phyloP scores from a whole-genome alignment of 1,140 invertebrate species.

The Maniola jurtina region DNA sequence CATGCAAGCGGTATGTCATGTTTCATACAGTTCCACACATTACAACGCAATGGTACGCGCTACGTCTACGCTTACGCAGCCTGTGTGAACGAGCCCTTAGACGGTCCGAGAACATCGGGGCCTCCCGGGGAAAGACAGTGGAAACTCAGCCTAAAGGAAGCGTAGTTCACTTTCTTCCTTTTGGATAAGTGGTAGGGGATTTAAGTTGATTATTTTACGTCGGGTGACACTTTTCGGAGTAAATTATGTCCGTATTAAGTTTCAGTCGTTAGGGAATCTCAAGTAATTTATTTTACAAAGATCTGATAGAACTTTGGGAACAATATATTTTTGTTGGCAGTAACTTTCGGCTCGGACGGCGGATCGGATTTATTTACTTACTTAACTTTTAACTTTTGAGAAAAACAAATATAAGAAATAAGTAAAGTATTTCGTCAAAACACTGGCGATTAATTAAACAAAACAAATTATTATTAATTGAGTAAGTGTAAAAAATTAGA shows the following conservation, averaged over 20 bases:
- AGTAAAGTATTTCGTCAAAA: no score
- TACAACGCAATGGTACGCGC: no score
- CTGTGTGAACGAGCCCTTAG: no score
- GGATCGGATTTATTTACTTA: not conserved
- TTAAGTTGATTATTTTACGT: conserved; percentile 6
- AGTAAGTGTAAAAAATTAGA: no score
- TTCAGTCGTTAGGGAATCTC: conserved; percentile 11
- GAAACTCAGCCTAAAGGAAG: not conserved
- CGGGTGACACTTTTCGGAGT: conserved; percentile 8
- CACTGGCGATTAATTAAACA: no score
- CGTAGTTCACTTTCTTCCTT: not conserved
- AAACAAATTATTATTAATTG: no score
- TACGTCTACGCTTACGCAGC: no score
- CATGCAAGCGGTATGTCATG: no score
- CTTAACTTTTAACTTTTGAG: not conserved
- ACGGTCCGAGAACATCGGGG: not conserved
- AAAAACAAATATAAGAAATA: not conserved
- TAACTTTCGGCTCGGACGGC: conserved; percentile 1
- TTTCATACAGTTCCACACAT: no score
- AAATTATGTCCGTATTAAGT: conserved; percentile 14
- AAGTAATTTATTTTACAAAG: conserved; percentile 10
- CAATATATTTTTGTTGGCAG: conserved; percentile 8
- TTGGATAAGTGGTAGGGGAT: not conserved
- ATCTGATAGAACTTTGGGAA: conserved; percentile 1
- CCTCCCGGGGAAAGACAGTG: not conserved